Conservation (phyloP, 2,797 vertebrate species). For the Rhadinocentrus ornatus region DNA sequence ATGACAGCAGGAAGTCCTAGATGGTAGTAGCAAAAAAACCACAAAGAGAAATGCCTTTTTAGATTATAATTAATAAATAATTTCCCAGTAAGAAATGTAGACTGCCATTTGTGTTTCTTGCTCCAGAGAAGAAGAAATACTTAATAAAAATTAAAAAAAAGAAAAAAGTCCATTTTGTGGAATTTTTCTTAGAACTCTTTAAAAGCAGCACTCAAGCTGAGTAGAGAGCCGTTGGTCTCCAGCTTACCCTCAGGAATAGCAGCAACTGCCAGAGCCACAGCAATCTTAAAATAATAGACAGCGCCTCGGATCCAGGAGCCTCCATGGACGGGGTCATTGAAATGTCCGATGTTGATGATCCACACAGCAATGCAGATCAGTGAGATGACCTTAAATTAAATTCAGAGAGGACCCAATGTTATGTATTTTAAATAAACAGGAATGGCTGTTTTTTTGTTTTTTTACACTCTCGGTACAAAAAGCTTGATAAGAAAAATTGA, state of each 20-base stretch:
- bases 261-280: slow-evolving; percentile 95
- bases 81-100: neutral
- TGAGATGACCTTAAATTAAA: slow-evolving; percentile 85
- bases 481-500: neutral
- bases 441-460: neutral
- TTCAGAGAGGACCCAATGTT: neutral
- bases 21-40: slow-evolving; percentile 13
- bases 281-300: slow-evolving; percentile 99
- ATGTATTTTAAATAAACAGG: neutral
- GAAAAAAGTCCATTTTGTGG: neutral
- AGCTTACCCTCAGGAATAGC: slow-evolving; percentile 92
- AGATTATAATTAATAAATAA: neutral
- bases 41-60: slow-evolving; percentile 10
- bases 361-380: slow-evolving; percentile 98
- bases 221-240: neutral
- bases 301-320: slow-evolving; percentile 98
- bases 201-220: too few relatives aligned
- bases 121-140: too few relatives aligned
- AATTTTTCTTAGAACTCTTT: neutral
- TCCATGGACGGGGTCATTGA: slow-evolving; percentile 97
- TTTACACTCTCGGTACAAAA: neutral
- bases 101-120: neutral
- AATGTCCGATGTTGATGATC: slow-evolving; percentile 99
- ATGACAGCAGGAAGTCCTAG: slow-evolving; percentile 93
- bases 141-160: neutral